Base-by-base conservation (phyloP, 2,797 vertebrate genomes). In the Rhinichthys osculus region DNA sequence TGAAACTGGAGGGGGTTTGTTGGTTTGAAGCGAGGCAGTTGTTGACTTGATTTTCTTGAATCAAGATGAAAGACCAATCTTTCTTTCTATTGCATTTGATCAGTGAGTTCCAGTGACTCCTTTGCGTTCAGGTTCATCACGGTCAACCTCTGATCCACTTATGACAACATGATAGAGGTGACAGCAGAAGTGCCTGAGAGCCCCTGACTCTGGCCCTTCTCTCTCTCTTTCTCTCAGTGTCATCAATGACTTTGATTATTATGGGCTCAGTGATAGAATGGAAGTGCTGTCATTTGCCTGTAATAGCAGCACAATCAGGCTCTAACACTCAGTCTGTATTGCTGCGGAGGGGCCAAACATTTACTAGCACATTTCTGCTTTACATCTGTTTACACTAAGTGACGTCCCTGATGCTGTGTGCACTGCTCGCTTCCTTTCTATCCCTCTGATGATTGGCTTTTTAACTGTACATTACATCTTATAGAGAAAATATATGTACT, bases 281-380 rank as follows among this genome's bases (percentile, higher is more conserved):
- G 94, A 94, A 95, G 93, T 94, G 93, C 94, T 92, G 91, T 92
- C 93, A 95, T 95, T 95, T 95, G 93, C 91, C 92, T 92, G 92
- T 95, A 95, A 95, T 95, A 94, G 95, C 91, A 90, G 89, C 91
- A 93, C 94, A 95, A 95, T 95, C 94, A 94, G 90, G 87, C 90
- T 92, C 91, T 92, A 92, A 93, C 40, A 40, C 67, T 71, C 57
- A 66, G 19, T 62, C 82, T 62, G 59, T 89, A 77, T 84, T 83
- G 85, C 93, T 93, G 88, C 87, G 76, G 88, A 42, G 72, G 83
- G 88, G 86, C 78, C 80, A 82, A 90, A 91, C 90, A 86, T 89
- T 89, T 87, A 91, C 89, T 86, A 19, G 83, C 64, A 57, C 10
- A 78, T 87, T 64, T 90, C 87, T 89, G 88, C 90, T 94, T 94